Conservation (phyloP, 2,888 invertebrate genomes). For the Tyria jacobaeae region DNA sequence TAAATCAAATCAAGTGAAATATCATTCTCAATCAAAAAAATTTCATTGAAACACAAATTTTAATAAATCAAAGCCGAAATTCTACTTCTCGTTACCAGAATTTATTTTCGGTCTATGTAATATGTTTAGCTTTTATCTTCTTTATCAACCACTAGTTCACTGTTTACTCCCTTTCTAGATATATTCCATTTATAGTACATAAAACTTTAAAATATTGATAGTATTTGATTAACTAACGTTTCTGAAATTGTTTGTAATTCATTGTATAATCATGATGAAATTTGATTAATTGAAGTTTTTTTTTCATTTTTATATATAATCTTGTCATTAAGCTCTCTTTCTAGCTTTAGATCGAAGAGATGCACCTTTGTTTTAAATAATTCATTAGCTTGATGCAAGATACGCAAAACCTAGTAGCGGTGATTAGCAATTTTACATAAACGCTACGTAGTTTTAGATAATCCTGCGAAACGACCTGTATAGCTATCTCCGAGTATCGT, state of each 20-base stretch:
- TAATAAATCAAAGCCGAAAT: too few relatives aligned
- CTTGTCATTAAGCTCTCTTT: not conserved
- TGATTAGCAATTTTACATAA: conserved; percentile 48
- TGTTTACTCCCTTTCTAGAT: too few relatives aligned
- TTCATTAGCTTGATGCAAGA: not conserved
- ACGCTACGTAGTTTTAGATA: conserved; percentile 23
- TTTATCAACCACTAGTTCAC: too few relatives aligned
- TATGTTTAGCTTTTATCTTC: too few relatives aligned
- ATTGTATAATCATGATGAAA: not conserved
- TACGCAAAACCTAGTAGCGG: too few relatives aligned
- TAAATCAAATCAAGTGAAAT: not conserved
- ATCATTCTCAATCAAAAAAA: not conserved
- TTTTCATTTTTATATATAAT: not conserved
- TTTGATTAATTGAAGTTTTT: not conserved
- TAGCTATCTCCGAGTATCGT: not conserved
- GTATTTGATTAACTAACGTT: not conserved
- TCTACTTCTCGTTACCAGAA: too few relatives aligned
- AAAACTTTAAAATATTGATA: not conserved
- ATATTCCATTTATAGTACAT: not conserved
- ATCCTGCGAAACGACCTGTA: conserved; percentile 13
- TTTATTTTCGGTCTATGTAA: too few relatives aligned
- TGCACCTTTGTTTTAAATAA: not conserved
- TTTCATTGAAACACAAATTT: not conserved
- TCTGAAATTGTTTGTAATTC: not conserved
- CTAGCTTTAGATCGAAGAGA: not conserved